Evolutionary conservation across 2,113 vertebrate species (phyloP).

Genomic region (Morone saxatilis): DNA sequence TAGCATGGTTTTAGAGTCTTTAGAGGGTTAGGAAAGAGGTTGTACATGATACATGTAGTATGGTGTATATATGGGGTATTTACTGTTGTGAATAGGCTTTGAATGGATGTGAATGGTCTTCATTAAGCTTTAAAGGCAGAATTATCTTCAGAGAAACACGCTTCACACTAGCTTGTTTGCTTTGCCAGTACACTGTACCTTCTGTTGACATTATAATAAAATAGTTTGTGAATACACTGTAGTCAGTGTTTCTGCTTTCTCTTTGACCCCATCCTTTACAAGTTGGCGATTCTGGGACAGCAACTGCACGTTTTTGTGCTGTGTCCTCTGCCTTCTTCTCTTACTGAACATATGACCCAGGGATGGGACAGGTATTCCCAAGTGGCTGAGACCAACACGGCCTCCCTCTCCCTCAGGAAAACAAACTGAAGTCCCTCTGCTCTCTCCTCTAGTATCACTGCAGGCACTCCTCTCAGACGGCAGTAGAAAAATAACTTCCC

Average conservation of each 20-base stretch:
- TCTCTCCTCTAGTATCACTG: slow-evolving; percentile 26
- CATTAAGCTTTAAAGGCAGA: background rate
- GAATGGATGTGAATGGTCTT: background rate
- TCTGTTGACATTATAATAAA: background rate
- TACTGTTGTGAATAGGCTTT: background rate
- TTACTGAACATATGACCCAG: slow-evolving; percentile 39
- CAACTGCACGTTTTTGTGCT: slow-evolving; percentile 10
- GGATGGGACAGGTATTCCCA: slow-evolving; percentile 51
- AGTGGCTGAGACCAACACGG: slow-evolving; percentile 17
- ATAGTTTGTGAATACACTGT: background rate
- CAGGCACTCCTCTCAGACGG: slow-evolving; percentile 25
- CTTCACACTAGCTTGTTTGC: background rate
- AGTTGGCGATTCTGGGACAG: background rate
- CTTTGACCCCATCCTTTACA: slow-evolving; percentile 20
- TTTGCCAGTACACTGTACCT: background rate
- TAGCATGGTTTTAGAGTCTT: background rate
- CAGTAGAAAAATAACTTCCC: slow-evolving; percentile 43
- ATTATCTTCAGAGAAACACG: background rate
- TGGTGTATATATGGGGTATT: background rate
- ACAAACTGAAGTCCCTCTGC: slow-evolving; percentile 28
- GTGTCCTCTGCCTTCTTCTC: slow-evolving; percentile 29
- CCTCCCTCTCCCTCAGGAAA: slow-evolving; percentile 25
- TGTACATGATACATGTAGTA: background rate
- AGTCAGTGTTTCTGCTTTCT: background rate
- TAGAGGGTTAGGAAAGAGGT: background rate